phyloP scores from a whole-genome alignment of 1,140 invertebrate species.

The Neodiprion virginianus region DNA sequence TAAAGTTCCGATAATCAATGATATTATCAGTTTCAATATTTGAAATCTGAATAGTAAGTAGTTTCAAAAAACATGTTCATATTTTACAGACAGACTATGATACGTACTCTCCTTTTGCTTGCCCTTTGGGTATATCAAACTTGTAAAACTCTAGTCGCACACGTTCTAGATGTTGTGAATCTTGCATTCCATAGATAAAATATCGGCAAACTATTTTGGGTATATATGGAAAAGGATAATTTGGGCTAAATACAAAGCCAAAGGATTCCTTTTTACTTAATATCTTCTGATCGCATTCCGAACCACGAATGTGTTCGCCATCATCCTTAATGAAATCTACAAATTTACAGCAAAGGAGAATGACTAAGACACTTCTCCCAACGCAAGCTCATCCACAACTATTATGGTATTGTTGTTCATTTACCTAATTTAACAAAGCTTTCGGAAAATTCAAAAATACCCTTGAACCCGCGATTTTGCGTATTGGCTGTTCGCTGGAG shows the following conservation, averaged over 20 bases:
- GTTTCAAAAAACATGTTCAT: constrained; percentile 4
- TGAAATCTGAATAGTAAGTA: background rate
- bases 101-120: constrained; percentile 72
- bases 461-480: constrained; percentile 94
- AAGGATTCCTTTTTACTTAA: constrained; percentile 90
- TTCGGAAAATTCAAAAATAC: constrained; percentile 95
- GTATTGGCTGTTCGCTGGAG: constrained; percentile 87
- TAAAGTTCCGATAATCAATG: constrained; percentile 13
- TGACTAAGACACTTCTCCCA: background rate
- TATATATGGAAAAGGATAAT: constrained; percentile 94
- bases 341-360: constrained; percentile 38
- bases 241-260: constrained; percentile 92
- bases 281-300: constrained; percentile 97
- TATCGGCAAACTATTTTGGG: constrained; percentile 95
- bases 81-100: constrained; percentile 14
- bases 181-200: constrained; percentile 97
- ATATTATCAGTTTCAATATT: too few relatives aligned
- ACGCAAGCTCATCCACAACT: constrained; percentile 6
- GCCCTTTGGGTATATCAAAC: constrained; percentile 88
- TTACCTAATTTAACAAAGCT: constrained; percentile 94
- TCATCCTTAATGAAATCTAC: constrained; percentile 89
- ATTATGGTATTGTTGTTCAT: constrained; percentile 30
- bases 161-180: constrained; percentile 92
- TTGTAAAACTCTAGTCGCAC: constrained; percentile 86
- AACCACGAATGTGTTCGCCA: constrained; percentile 91